These are phyloP conservation scores for Netelia virgata DNA, from an alignment of 2,888 invertebrate species.

Conservation along the genomic window DNA sequence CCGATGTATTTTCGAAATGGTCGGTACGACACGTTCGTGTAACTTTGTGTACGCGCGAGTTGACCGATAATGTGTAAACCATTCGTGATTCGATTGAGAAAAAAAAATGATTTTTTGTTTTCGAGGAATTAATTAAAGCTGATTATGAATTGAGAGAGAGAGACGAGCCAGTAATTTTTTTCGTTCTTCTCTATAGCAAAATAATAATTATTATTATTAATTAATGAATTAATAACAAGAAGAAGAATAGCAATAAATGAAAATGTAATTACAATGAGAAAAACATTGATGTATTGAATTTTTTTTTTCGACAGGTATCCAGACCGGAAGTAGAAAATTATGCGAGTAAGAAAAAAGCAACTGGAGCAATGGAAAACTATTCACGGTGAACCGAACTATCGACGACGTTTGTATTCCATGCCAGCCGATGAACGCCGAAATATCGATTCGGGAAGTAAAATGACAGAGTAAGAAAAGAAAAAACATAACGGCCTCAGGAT, in stretches of 20 bases:
- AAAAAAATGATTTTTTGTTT: not conserved
- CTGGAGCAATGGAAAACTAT: constrained; percentile 5
- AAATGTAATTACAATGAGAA: not conserved
- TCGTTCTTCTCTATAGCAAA: not conserved
- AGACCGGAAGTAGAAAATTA: not conserved
- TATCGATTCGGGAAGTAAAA: constrained; percentile 13
- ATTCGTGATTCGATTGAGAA: too few species aligned
- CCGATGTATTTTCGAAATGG: constrained; percentile 1
- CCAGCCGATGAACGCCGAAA: constrained; percentile 1
- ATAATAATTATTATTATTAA: not conserved
- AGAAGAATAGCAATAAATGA: not conserved
- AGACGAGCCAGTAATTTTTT: not conserved
- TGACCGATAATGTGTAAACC: too few species aligned
- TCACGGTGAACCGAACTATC: not conserved
- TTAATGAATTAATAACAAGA: not conserved
- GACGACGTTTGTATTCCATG: constrained; percentile 20
- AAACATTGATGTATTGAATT: not conserved
- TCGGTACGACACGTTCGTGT: not conserved
- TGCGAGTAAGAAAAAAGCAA: not conserved
- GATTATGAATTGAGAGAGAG: not conserved
- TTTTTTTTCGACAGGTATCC: not conserved
- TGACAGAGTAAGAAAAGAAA: not conserved
- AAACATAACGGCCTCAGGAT: not conserved
- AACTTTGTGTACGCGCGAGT: not conserved
- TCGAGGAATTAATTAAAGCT: not conserved